Conservation (phyloP, 2,113 vertebrate genomes). For the Cryptotis parvus region DNA sequence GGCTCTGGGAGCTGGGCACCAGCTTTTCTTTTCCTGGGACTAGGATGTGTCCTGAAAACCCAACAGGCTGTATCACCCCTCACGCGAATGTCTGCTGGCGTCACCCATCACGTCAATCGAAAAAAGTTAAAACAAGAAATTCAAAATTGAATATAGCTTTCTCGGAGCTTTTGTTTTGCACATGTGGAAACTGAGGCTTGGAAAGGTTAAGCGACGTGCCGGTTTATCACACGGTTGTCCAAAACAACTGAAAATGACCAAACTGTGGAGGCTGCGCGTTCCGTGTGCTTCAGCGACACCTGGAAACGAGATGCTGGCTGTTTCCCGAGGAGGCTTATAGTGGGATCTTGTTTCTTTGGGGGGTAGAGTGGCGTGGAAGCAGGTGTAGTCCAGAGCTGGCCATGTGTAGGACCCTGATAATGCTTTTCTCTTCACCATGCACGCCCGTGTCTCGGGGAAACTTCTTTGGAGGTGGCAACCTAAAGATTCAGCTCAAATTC, state of each 20-base stretch:
- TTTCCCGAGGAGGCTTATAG: neutral
- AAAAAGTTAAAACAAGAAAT: slow-evolving; percentile 17
- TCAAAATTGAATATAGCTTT: neutral
- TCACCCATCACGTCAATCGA: neutral
- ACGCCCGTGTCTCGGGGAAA: too few relatives aligned
- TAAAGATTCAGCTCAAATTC: too few relatives aligned
- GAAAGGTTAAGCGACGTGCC: neutral
- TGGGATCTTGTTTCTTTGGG: neutral
- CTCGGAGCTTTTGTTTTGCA: neutral
- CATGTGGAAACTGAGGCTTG: slow-evolving; percentile 20
- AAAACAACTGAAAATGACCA: too few relatives aligned
- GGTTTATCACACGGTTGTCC: neutral
- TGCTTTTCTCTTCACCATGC: neutral
- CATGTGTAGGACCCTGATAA: neutral
- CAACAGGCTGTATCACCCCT: neutral
- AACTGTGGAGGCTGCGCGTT: too few relatives aligned
- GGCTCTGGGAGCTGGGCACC: too few relatives aligned
- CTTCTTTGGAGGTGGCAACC: too few relatives aligned
- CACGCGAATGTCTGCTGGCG: neutral
- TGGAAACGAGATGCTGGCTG: neutral
- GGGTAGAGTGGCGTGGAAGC: neutral
- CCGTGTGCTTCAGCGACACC: neutral
- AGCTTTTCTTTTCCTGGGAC: neutral
- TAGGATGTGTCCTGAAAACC: neutral
- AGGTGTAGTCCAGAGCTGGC: too few relatives aligned